A percentile compares a stretch with the other conserved stretches of the same genome.
These are phyloP conservation scores for Salvelinus fontinalis DNA, from an alignment of 2,113 vertebrate genomes.

Conservation along the genomic window DNA sequence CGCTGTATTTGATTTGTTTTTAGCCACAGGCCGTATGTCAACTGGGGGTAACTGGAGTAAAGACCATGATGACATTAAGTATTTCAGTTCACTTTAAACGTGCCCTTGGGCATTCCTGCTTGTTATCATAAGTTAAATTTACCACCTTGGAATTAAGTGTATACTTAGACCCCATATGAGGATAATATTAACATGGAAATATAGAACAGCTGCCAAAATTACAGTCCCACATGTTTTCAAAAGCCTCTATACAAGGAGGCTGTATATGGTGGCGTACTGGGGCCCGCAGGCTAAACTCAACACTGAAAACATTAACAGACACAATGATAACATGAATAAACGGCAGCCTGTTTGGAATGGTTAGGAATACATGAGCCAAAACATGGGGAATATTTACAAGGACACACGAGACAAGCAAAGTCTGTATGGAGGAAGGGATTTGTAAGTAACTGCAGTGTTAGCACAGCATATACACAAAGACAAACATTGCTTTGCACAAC, in stretches of 20 bases:
- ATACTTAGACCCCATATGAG: slow-evolving; percentile 41
- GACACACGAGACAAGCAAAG: slow-evolving; percentile 8
- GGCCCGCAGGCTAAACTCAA: slow-evolving; percentile 28
- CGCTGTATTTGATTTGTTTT: slow-evolving; percentile 1
- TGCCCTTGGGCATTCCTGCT: slow-evolving; percentile 47
- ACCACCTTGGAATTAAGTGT: slow-evolving; percentile 45
- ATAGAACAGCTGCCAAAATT: slow-evolving; percentile 47
- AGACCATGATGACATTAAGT: slow-evolving; percentile 56
- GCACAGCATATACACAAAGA: neutral
- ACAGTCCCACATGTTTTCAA: slow-evolving; percentile 37
- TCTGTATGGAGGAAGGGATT: slow-evolving; percentile 26
- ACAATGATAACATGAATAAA: slow-evolving; percentile 48
- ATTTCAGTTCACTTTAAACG: slow-evolving; percentile 43
- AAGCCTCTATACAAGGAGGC: slow-evolving; percentile 12
- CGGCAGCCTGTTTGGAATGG: slow-evolving; percentile 37
- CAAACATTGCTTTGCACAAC: neutral
- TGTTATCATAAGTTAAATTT: slow-evolving; percentile 60
- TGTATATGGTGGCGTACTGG: slow-evolving; percentile 14
- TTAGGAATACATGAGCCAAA: slow-evolving; percentile 31
- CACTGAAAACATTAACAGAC: slow-evolving; percentile 45
- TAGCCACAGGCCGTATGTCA: slow-evolving; percentile 14
- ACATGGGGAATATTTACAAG: slow-evolving; percentile 46
- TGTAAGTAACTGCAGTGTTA: slow-evolving; percentile 4
- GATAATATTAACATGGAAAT: slow-evolving; percentile 44
- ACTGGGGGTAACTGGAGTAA: slow-evolving; percentile 45